Conservation (phyloP, 2,888 invertebrate genomes). For the Noctua janthe region DNA sequence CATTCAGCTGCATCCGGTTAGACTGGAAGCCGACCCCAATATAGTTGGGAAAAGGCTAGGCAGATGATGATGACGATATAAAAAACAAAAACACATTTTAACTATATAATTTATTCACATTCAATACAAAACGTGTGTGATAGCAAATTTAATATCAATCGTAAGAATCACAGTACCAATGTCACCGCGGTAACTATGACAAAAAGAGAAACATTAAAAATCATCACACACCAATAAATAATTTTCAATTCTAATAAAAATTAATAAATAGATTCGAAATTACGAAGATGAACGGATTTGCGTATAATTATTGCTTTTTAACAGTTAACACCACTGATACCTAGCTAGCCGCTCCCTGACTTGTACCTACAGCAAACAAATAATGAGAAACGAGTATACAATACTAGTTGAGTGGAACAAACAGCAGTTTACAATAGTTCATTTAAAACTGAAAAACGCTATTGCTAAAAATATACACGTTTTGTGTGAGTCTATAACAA, state of each 20-base stretch:
- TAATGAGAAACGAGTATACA: conserved; percentile 76
- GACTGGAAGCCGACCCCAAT: no score
- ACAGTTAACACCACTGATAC: conserved; percentile 69
- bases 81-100: conserved; percentile 72
- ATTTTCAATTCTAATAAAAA: conserved; percentile 83
- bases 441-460: conserved; percentile 74
- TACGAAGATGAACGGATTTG: conserved; percentile 72
- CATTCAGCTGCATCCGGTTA: no score
- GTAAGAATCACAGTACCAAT: conserved; percentile 79
- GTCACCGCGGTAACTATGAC: conserved; percentile 74
- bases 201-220: conserved; percentile 84
- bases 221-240: conserved; percentile 89
- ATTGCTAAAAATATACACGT: conserved; percentile 79
- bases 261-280: conserved; percentile 83
- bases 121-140: conserved; percentile 90
- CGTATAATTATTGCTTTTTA: conserved; percentile 75
- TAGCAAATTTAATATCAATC: conserved; percentile 85
- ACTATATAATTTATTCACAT: conserved; percentile 90
- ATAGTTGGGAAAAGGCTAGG: no score
- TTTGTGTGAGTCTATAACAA: conserved; percentile 79
- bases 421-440: conserved; percentile 65
- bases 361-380: conserved; percentile 64
- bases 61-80: neutral
- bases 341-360: conserved; percentile 71
- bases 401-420: conserved; percentile 71